phyloP scores from a whole-genome alignment of 2,888 invertebrate species.

The Spisula subtruncata region DNA sequence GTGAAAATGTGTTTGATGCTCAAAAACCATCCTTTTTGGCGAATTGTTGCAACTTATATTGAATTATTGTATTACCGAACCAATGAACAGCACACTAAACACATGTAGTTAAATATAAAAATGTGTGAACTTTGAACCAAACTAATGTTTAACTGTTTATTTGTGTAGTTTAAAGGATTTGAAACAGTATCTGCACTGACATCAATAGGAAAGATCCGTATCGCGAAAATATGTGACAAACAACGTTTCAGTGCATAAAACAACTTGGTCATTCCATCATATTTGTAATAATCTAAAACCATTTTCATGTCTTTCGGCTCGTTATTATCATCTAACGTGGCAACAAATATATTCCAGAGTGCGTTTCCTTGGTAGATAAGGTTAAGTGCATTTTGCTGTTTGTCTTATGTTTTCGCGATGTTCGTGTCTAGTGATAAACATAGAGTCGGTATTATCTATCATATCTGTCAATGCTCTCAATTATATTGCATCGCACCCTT shows the following conservation, averaged over 20 bases:
- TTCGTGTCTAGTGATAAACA: neutral
- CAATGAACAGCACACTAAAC: too few species aligned
- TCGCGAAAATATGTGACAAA: neutral
- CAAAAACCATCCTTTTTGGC: too few species aligned
- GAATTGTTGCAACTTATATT: too few species aligned
- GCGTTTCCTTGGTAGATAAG: neutral
- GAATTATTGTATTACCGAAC: too few species aligned
- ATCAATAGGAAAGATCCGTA: neutral
- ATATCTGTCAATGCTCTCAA: neutral
- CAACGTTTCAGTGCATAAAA: neutral
- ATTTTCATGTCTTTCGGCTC: neutral
- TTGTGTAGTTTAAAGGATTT: neutral
- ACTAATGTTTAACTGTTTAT: neutral
- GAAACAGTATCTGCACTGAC: neutral
- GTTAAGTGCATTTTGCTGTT: conserved; percentile 1
- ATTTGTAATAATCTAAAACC: neutral
- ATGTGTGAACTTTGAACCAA: too few species aligned
- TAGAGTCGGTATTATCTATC: neutral
- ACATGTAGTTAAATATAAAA: too few species aligned
- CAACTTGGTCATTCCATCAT: neutral
- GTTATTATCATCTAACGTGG: neutral
- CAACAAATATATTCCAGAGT: conserved; percentile 14
- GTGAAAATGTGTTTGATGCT: too few species aligned
- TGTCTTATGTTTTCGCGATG: conserved; percentile 12
- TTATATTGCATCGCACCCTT: neutral